Percentiles rank a stretch among this genome's conserved stretches.
Evolutionary conservation across 2,113 vertebrate species (phyloP).

Genomic region (Limanda limanda): DNA sequence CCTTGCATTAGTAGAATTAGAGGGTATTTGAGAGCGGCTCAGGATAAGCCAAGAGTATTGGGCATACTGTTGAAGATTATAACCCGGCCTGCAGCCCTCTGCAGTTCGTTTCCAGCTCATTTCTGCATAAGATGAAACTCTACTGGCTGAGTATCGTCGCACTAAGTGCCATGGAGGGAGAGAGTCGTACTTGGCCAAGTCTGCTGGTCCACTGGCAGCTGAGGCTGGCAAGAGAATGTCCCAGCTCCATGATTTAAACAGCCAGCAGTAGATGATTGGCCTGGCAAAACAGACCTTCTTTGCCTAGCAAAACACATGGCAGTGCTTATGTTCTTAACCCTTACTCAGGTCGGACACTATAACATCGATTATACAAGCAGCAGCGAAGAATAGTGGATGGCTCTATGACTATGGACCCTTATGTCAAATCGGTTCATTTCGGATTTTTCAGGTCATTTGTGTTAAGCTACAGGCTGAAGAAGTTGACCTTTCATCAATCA

Average conservation of each 20-base stretch:
- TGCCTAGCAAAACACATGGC: slow-evolving; percentile 77
- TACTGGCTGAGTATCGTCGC: slow-evolving; percentile 62
- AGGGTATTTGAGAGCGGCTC: slow-evolving; percentile 70
- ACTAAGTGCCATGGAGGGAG: slow-evolving; percentile 75
- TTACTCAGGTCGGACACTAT: slow-evolving; percentile 45
- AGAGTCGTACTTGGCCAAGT: slow-evolving; percentile 65
- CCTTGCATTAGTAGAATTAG: slow-evolving; percentile 70
- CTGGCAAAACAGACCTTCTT: slow-evolving; percentile 70
- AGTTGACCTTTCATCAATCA: neutral
- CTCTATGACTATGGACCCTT: slow-evolving; percentile 6
- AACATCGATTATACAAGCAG: slow-evolving; percentile 26
- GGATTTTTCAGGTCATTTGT: neutral
- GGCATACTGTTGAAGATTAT: slow-evolving; percentile 70
- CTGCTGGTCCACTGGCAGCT: slow-evolving; percentile 76
- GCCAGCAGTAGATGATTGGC: slow-evolving; percentile 76
- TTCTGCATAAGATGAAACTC: slow-evolving; percentile 76
- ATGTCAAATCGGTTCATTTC: neutral
- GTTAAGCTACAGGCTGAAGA: neutral
- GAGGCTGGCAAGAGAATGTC: slow-evolving; percentile 72
- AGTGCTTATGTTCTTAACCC: slow-evolving; percentile 75
- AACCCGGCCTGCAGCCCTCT: slow-evolving; percentile 57
- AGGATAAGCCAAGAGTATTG: slow-evolving; percentile 64
- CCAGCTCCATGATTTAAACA: slow-evolving; percentile 76
- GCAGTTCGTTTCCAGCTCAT: slow-evolving; percentile 68
- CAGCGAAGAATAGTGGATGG: slow-evolving; percentile 9